phyloP scores from a whole-genome alignment of 2,797 vertebrate species.

The Manis crassicaudata region DNA sequence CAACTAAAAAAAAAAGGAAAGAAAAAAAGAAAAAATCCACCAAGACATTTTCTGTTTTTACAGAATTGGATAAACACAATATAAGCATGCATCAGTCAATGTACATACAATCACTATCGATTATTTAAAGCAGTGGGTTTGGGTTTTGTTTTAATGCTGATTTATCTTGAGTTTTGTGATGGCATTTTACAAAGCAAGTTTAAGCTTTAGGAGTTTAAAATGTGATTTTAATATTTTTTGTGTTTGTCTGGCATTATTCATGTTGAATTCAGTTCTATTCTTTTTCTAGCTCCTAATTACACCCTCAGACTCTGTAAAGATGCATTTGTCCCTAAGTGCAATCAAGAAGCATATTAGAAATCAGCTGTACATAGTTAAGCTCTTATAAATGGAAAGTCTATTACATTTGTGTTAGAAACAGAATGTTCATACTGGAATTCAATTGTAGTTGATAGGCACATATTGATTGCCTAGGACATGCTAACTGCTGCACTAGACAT shows the following conservation, averaged over 20 bases:
- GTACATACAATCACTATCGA: not conserved
- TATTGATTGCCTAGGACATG: constrained; percentile 54
- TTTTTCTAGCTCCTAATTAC: constrained; percentile 64
- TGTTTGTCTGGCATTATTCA: constrained; percentile 63
- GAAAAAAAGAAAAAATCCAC: not conserved
- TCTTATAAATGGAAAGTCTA: constrained; percentile 75
- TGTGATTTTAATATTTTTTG: constrained; percentile 12
- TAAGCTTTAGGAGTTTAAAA: constrained; percentile 44
- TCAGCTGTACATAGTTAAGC: constrained; percentile 72
- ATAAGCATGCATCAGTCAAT: constrained; percentile 4
- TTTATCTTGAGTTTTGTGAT: constrained; percentile 30
- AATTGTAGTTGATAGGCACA: constrained; percentile 54
- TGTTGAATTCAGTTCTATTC: constrained; percentile 64
- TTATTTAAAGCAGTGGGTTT: constrained; percentile 50
- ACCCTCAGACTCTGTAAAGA: constrained; percentile 55
- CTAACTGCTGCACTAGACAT: constrained; percentile 11
- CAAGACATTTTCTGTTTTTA: constrained; percentile 18
- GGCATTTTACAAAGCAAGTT: constrained; percentile 63
- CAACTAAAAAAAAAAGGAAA: not conserved
- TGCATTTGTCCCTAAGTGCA: constrained; percentile 67
- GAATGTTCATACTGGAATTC: constrained; percentile 63
- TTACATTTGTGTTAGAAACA: constrained; percentile 74
- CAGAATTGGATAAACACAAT: constrained; percentile 36
- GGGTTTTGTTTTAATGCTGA: constrained; percentile 30
- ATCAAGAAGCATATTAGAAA: constrained; percentile 76